phyloP scores from a whole-genome alignment of 1,140 invertebrate genomes.

The Calycopis cecrops region DNA sequence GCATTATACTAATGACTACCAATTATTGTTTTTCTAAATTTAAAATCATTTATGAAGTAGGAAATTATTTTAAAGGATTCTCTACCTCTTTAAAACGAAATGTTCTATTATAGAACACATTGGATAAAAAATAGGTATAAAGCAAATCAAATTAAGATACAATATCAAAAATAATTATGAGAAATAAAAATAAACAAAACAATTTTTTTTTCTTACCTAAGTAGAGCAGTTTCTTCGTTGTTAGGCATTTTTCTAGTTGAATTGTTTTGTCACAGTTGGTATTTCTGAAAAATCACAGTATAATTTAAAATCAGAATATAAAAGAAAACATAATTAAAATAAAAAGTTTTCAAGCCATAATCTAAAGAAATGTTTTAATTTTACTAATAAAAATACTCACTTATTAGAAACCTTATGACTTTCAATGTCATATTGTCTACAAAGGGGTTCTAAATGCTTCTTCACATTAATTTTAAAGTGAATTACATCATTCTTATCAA shows the following conservation, averaged over 20 bases:
- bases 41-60: no score
- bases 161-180: no score
- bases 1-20: no score
- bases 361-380: not conserved
- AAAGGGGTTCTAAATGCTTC: slow-evolving; percentile 38
- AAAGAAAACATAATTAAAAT: not conserved
- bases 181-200: no score
- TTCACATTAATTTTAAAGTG: slow-evolving; percentile 29
- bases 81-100: no score
- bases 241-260: slow-evolving; percentile 38
- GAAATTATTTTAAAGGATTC: no score
- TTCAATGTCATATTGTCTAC: slow-evolving; percentile 31
- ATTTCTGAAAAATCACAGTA: slow-evolving; percentile 44
- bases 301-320: slow-evolving; percentile 13
- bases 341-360: not conserved
- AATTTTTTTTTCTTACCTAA: slow-evolving; percentile 49
- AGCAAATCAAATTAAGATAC: no score
- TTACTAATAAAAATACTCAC: slow-evolving; percentile 32
- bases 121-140: no score
- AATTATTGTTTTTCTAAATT: no score
- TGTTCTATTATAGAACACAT: no score
- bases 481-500: not conserved
- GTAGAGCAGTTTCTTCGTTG: slow-evolving; percentile 51
- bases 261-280: slow-evolving; percentile 2
- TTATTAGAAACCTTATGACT: slow-evolving; percentile 30